Conservation (phyloP, 2,113 vertebrate species). For the Leucoraja erinaceus region DNA sequence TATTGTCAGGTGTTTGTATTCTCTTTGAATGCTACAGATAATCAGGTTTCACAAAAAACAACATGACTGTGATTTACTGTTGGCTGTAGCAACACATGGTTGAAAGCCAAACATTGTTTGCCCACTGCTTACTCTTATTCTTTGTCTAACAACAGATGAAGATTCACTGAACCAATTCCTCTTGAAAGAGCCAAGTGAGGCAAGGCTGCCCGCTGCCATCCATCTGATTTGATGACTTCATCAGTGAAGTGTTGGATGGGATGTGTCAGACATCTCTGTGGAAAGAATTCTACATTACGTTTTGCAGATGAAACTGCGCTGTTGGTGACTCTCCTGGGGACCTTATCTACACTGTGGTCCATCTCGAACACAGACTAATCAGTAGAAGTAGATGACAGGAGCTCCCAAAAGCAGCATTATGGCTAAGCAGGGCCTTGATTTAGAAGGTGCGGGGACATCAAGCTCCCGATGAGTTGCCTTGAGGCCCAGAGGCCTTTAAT, state of each 20-base stretch:
- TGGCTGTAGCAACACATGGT: not conserved
- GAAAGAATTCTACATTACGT: not conserved
- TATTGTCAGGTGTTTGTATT: slow-evolving; percentile 4
- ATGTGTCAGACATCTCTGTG: not conserved
- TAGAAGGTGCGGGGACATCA: not conserved
- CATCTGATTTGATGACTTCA: not conserved
- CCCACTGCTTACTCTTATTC: not conserved
- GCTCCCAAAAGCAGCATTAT: not conserved
- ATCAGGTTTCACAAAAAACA: not conserved
- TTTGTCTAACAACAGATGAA: not conserved
- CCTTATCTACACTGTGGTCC: too few relatives aligned
- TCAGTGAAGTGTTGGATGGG: not conserved
- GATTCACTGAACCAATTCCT: not conserved
- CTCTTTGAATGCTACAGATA: not conserved
- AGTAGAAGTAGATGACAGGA: not conserved
- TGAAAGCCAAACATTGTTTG: not conserved
- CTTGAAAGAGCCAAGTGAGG: not conserved
- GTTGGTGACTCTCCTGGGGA: not conserved
- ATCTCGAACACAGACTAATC: not conserved
- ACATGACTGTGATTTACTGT: slow-evolving; percentile 20
- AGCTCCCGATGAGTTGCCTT: not conserved
- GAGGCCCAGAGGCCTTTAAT: not conserved
- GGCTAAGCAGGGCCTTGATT: not conserved
- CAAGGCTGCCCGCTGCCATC: not conserved
- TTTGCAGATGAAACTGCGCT: not conserved